A percentile compares a stretch with the other conserved stretches of the same genome.
Evolutionary conservation across 2,113 vertebrate genomes (phyloP).

Genomic region (Salvelinus alpinus): DNA sequence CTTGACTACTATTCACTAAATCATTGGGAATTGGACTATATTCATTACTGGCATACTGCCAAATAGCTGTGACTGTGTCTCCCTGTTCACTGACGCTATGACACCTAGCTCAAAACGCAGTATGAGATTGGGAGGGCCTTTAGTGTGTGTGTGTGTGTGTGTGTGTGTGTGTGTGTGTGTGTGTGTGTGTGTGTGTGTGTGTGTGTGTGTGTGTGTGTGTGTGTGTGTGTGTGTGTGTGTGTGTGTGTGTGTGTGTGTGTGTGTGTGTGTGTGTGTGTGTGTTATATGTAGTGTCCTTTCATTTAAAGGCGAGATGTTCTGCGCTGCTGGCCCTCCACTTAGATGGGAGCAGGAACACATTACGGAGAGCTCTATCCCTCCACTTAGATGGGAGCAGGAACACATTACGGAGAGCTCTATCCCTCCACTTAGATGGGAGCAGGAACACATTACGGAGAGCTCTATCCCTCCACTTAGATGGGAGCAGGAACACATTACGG

Average conservation of each 20-base stretch:
- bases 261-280: conserved; percentile 10
- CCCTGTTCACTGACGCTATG: too few species aligned
- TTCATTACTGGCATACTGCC: too few species aligned
- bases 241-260: neutral
- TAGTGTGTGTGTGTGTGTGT: neutral
- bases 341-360: too few species aligned
- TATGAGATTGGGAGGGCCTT: neutral
- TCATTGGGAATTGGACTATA: too few species aligned
- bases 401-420: too few species aligned
- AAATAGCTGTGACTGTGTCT: too few species aligned
- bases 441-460: conserved; percentile 25
- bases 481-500: conserved; percentile 19
- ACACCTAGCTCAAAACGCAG: too few species aligned
- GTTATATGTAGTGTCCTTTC: conserved; percentile 42
- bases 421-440: conserved; percentile 47
- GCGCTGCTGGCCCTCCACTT: conserved; percentile 49
- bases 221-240: conserved; percentile 15
- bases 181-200: neutral
- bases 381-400: too few species aligned
- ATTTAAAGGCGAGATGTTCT: conserved; percentile 57
- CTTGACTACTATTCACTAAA: too few species aligned
- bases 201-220: neutral
- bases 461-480: conserved; percentile 35
- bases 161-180: neutral
- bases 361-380: too few species aligned